Conservation (phyloP, 2,113 vertebrate genomes). For the Syngnathus scovelli region DNA sequence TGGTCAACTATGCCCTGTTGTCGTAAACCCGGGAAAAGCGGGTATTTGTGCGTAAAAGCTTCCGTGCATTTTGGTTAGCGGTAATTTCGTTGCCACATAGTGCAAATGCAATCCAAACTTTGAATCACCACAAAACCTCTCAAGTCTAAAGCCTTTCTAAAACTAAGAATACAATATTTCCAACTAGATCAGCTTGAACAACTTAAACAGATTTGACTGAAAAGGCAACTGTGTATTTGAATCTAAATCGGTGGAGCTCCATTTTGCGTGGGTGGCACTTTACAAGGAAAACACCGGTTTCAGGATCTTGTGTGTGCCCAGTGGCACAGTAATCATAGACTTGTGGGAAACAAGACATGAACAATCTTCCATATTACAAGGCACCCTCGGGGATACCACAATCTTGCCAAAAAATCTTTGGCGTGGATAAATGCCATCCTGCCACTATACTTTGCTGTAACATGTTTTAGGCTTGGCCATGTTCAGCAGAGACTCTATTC, state of each 20-base stretch:
- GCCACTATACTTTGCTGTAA: not conserved
- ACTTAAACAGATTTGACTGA: slow-evolving; percentile 5
- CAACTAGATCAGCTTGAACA: not conserved
- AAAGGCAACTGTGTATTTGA: slow-evolving; percentile 37
- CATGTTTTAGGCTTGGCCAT: not conserved
- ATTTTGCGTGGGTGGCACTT: slow-evolving; percentile 53
- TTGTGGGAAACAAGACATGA: slow-evolving; percentile 5
- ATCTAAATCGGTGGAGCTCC: slow-evolving; percentile 40
- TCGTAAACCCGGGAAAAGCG: too few species aligned
- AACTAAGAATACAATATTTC: not conserved
- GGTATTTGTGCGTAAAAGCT: too few species aligned
- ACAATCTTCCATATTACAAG: slow-evolving; percentile 31
- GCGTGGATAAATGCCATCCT: not conserved
- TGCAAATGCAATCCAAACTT: too few species aligned
- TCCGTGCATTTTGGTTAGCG: too few species aligned
- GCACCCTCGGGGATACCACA: slow-evolving; percentile 17
- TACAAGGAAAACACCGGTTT: slow-evolving; percentile 49
- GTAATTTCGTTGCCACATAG: too few species aligned
- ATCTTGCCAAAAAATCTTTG: not conserved
- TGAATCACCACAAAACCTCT: too few species aligned
- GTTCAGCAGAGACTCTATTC: not conserved
- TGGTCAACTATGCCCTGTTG: too few species aligned
- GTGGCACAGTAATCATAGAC: slow-evolving; percentile 45
- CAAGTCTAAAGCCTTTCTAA: not conserved
- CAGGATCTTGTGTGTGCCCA: slow-evolving; percentile 25